Evolutionary conservation across 2,113 vertebrate genomes (phyloP), one percentile per base, ranked within the genome.

Genomic region (Calidris pygmaea): DNA sequence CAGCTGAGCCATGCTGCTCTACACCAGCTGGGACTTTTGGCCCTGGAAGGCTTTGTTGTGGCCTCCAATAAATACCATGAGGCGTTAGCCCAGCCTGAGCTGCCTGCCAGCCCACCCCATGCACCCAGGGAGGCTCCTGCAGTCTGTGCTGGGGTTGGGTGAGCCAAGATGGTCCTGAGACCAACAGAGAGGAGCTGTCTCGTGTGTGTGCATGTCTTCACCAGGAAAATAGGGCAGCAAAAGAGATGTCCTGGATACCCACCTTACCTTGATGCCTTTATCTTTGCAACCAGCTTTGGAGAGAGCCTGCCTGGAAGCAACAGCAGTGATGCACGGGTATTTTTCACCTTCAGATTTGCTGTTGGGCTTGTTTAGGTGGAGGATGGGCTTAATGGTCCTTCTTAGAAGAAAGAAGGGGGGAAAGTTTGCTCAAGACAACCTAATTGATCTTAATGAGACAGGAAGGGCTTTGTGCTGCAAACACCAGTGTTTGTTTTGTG

Each of bases 401-500:
- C 65, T 67, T 30, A 93, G 68, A 35, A 75, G 72, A 90, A 94
- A 80, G 78, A 92, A 94, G 80, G 75, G 79, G 29, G 29, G 43
- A 86, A 96, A 93, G 72, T 95, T 96, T 96, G 80, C 86, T 95
- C 84, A 92, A 93, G 92, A 91, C 95, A 93, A 86, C 56, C 39
- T 96, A 95, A 97, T 96, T 94, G 97, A 78, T 93, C 89, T 88
- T 97, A 97, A 96, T 89, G 93, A 95, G 90, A 70, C 83, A 92
- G 95, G 92, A 96, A 97, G 92, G 85, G 86, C 93, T 95, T 95
- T 84, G 85, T 95, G 96, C 93, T 94, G 96, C 85, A 87, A 95
- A 94, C 79, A 80, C 43, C 82, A 68, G 59, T 80, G 93, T 95
- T 95, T 96, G 94, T 93, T 91, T 94, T 94, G 79, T 88, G 93